Evolutionary conservation across 1,140 invertebrate genomes (phyloP), one percentile per base, ranked within the genome.

Genomic region (Pectinophora gossypiella): DNA sequence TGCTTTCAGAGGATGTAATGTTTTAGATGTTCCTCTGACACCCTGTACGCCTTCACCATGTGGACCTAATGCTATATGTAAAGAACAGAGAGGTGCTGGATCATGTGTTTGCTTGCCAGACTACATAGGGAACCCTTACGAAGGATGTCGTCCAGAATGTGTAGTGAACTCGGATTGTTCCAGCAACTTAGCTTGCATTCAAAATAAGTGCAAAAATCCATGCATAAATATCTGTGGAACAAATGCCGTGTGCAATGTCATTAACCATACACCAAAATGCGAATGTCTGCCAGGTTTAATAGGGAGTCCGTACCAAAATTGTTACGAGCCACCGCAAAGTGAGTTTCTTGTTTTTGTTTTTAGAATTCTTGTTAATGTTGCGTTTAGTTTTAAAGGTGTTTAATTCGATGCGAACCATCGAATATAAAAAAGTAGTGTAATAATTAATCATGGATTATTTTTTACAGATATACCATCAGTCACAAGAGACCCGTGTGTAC

Each of bases 391-490:
- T n/a, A n/a, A n/a, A n/a, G n/a, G n/a, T n/a, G n/a, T n/a, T n/a
- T n/a, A n/a, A n/a, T n/a, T n/a, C n/a, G n/a, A n/a, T n/a, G n/a
- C n/a, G n/a, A 94, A 63, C 84, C 94, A 56, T 93, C 95, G 38
- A 97, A 96, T 83, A 88, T 94, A 15, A 91, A 92, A 56, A 93
- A 95, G 65, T 92, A 95, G 70, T 97, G 96, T 68, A 82, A 92
- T 56, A 93, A 97, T 86, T 95, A 95, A 6, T 97, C 63, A 94
- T 96, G 0, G 90, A 94, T 2, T 94, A 95, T 70, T 95, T 96
- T 68, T 87, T 95, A 54, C 7, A 32, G 7, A 18, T 6, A 78
- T 77, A 12, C 61, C 64, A 40, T 81, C 42, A 80, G 85, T 18
- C 85, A 78, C 47, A 64, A 63, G 66, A 44, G 90, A 94, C 56